Base-by-base conservation (phyloP, 1,140 invertebrate genomes). In the Calephelis virginiensis region DNA sequence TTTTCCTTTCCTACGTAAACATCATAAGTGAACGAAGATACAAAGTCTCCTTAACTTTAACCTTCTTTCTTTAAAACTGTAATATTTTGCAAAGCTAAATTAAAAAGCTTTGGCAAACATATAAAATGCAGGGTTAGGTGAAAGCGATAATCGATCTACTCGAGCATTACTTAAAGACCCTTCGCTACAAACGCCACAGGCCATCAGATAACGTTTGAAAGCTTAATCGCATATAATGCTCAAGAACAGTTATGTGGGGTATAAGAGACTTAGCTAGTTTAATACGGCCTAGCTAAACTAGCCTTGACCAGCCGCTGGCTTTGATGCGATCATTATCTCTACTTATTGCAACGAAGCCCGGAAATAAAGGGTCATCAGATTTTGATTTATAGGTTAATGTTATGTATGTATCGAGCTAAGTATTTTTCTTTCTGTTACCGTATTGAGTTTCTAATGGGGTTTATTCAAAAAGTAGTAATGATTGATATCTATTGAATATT, bases 161-260 rank as follows among this genome's bases (percentile, higher is more conserved):
- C 70, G 61, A 74, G 64, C 71, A 68, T 76, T 80, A 82, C 80
- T 81, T 75, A 79, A 73, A 80, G 78, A 71, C 74, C 75, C 74
- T 81, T 85, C 82, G 79, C 83, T 78, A 79, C 71, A 73, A 72
- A 75, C 73, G 67, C 75, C 69, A 72, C 72, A 82, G 83, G 82
- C 78, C 78, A 86, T 89, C 84, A 78, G 84, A 89, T 89, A 86
- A 86, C 75, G 72, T 53, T 77, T 69, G 59, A 77, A 85, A 80
- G 77, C 76, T 83, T 80, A 82, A 87, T 87, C 77, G 83, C 82
- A 86, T 78, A 80, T 86, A 82, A 85, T 80, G 80, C 81, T 80
- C 77, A 83, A 81, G 77, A 81, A 80, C 79, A 76, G 77, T 66
- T 74, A 77, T 72, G 78, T 70, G 65, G 71, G 74, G 77, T 77